A percentile compares a stretch with the other conserved stretches of the same genome.
Evolutionary conservation across 2,888 invertebrate genomes (phyloP).

Genomic region (Pheosia tremula): DNA sequence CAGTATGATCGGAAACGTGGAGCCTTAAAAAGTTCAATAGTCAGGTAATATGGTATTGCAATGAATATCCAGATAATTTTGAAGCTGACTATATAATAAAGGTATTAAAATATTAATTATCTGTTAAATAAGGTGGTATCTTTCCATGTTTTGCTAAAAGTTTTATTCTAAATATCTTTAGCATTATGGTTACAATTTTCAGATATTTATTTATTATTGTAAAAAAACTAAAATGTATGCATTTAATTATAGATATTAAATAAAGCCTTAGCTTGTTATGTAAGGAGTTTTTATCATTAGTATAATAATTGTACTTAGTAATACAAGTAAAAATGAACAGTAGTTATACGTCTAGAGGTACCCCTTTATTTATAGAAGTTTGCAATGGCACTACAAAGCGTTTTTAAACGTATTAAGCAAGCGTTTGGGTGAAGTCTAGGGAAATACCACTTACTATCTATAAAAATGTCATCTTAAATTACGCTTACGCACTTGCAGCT

Average conservation of each 20-base stretch:
- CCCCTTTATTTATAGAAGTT: too few species aligned
- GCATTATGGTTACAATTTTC: slow-evolving; percentile 23
- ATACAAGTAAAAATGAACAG: background rate
- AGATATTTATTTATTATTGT: slow-evolving; percentile 32
- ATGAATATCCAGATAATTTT: background rate
- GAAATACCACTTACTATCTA: too few species aligned
- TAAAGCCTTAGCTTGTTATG: slow-evolving; percentile 44
- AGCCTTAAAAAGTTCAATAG: too few species aligned
- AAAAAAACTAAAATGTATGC: slow-evolving; percentile 31
- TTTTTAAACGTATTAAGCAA: too few species aligned
- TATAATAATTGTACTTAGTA: background rate
- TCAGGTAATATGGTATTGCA: background rate
- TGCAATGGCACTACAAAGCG: too few species aligned
- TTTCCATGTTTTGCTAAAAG: slow-evolving; percentile 7
- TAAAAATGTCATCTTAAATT: too few species aligned
- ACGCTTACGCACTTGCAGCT: too few species aligned
- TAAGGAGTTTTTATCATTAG: slow-evolving; percentile 18
- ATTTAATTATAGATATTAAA: slow-evolving; percentile 29
- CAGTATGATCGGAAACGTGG: too few species aligned
- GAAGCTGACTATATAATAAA: background rate
- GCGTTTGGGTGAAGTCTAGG: too few species aligned
- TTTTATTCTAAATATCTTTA: slow-evolving; percentile 22
- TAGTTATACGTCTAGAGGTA: background rate
- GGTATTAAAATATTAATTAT: background rate
- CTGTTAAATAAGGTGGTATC: background rate